These are phyloP conservation scores for Chascanopsetta lugubris DNA, from an alignment of 2,113 vertebrate species.

Conservation along the genomic window DNA sequence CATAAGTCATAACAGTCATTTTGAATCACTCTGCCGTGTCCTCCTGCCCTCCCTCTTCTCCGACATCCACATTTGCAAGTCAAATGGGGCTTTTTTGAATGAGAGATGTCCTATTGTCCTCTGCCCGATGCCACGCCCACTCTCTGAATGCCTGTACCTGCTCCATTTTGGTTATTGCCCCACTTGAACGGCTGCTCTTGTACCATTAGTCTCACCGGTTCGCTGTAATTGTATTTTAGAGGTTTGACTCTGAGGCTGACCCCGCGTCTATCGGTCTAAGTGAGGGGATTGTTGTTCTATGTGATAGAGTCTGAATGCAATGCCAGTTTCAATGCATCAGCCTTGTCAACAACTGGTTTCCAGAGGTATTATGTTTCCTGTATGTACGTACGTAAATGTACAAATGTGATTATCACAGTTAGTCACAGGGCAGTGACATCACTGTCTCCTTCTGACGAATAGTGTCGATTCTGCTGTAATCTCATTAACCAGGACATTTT, in stretches of 20 bases:
- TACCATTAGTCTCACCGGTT: constrained; percentile 41
- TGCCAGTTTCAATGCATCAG: too few species aligned
- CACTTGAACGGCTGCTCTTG: constrained; percentile 3
- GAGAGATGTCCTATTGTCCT: constrained; percentile 3
- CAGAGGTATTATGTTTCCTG: too few species aligned
- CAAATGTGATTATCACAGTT: too few species aligned
- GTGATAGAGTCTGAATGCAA: neutral
- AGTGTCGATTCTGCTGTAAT: constrained; percentile 12
- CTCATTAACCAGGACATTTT: neutral
- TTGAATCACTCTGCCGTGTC: constrained; percentile 2
- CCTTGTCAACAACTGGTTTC: too few species aligned
- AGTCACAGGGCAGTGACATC: too few species aligned
- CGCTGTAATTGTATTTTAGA: constrained; percentile 13
- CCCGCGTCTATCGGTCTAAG: constrained; percentile 1
- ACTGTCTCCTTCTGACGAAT: constrained; percentile 14
- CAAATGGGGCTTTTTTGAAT: constrained; percentile 11
- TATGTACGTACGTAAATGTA: too few species aligned
- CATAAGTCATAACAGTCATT: constrained; percentile 32
- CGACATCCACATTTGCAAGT: constrained; percentile 24
- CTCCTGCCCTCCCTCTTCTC: constrained; percentile 1
- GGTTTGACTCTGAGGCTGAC: constrained; percentile 15
- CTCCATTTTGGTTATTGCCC: constrained; percentile 22
- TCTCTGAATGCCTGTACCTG: constrained; percentile 4
- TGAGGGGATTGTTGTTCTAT: too few species aligned
- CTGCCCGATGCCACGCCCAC: neutral